A percentile compares a stretch with the other conserved stretches of the same genome.
Evolutionary conservation across 2,113 vertebrate genomes (phyloP).

Genomic region (Rostratula benghalensis): DNA sequence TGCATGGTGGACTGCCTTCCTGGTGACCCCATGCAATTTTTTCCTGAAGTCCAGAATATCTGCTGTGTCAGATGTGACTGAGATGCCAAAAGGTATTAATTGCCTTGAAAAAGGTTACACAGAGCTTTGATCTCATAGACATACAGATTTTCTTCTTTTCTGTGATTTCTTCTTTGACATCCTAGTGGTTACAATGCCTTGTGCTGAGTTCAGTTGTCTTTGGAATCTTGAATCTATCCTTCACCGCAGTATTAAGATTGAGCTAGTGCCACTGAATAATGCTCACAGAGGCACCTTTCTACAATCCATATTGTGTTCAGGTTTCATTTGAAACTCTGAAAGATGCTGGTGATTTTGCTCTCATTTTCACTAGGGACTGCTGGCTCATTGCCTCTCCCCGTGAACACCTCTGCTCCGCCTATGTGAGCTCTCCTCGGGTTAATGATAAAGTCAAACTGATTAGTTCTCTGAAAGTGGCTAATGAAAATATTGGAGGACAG

Average conservation of each 20-base stretch:
- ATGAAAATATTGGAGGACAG: background rate
- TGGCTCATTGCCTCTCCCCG: background rate
- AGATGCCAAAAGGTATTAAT: conserved; percentile 18
- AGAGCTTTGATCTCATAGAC: background rate
- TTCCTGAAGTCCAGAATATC: background rate
- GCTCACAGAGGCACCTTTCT: background rate
- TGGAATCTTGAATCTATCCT: background rate
- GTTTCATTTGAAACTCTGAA: background rate
- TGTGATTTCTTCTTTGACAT: background rate
- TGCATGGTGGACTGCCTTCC: background rate
- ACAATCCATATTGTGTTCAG: background rate
- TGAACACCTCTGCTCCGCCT: background rate
- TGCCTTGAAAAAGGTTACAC: background rate
- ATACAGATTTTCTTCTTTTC: background rate
- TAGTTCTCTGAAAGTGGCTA: background rate
- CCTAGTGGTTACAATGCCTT: background rate
- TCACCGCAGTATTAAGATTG: background rate
- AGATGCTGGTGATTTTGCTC: background rate
- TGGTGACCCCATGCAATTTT: background rate
- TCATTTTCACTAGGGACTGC: background rate
- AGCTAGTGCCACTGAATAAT: background rate
- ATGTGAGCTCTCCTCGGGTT: background rate
- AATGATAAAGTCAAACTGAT: background rate
- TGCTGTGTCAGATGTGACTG: background rate
- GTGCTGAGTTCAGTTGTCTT: background rate